A percentile compares a stretch with the other conserved stretches of the same genome.
These are phyloP conservation scores for Catharus minimus DNA, from an alignment of 2,113 vertebrate species.

Conservation along the genomic window DNA sequence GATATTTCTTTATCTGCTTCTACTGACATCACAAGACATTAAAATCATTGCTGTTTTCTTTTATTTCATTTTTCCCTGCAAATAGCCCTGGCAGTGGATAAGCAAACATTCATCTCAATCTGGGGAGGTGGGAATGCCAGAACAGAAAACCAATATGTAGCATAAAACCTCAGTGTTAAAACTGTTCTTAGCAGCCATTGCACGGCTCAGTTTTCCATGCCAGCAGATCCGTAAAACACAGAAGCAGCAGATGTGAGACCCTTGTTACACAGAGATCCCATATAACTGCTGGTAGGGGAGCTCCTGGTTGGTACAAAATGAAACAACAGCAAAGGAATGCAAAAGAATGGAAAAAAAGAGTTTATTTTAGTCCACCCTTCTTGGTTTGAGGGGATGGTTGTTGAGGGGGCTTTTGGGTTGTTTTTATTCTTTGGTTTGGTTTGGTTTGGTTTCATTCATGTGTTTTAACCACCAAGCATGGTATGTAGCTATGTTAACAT, in stretches of 20 bases:
- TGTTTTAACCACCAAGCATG: neutral
- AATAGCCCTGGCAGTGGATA: neutral
- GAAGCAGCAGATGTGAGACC: neutral
- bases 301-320: neutral
- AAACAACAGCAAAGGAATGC: neutral
- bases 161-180: neutral
- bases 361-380: neutral
- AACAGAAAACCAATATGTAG: neutral
- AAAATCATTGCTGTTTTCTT: neutral
- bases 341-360: neutral
- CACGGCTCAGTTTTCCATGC: neutral
- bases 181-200: neutral
- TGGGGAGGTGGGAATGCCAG: neutral
- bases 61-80: neutral
- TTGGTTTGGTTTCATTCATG: neutral
- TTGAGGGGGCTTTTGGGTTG: rapidly evolving
- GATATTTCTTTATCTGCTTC: neutral
- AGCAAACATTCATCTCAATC: neutral
- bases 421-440: neutral
- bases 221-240: neutral
- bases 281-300: neutral
- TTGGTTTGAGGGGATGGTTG: neutral
- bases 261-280: neutral
- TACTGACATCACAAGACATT: neutral
- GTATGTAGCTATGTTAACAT: neutral